Percentiles rank a stretch among this genome's conserved stretches.
Evolutionary conservation across 2,113 vertebrate genomes (phyloP).

Genomic region (Agapornis roseicollis): DNA sequence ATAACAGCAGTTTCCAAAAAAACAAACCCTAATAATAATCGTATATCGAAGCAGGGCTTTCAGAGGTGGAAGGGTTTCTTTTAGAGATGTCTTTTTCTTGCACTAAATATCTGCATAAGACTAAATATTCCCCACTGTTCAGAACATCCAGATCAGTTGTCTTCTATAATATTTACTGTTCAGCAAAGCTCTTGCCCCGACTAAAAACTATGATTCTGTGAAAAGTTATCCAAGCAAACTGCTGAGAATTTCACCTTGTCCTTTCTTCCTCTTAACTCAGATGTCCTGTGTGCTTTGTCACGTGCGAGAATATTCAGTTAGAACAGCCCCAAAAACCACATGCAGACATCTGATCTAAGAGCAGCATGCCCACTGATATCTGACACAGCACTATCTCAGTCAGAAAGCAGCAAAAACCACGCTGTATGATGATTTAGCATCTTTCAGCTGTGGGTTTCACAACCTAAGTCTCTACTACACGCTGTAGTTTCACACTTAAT

Average conservation of each 20-base stretch:
- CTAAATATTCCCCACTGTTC: background rate
- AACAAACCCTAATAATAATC: background rate
- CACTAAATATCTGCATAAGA: background rate
- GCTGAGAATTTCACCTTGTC: background rate
- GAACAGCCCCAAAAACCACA: background rate
- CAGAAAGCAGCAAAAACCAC: background rate
- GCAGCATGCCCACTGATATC: background rate
- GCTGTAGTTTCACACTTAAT: background rate
- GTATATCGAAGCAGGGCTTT: background rate
- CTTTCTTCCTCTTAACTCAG: background rate
- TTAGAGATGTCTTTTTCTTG: background rate
- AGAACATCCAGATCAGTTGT: background rate
- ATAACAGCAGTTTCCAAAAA: background rate
- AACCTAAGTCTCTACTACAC: background rate
- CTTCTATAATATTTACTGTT: background rate
- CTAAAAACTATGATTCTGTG: background rate
- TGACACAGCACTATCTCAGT: background rate
- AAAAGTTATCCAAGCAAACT: background rate
- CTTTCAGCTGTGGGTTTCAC: conserved; percentile 8
- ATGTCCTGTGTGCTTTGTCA: background rate
- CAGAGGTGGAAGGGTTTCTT: background rate
- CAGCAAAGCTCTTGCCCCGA: background rate
- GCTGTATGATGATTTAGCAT: background rate
- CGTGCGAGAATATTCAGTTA: background rate
- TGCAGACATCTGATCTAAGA: background rate